Evolutionary conservation across 1,140 invertebrate genomes (phyloP), one percentile per base, ranked within the genome.

Genomic region (Microplitis mediator): DNA sequence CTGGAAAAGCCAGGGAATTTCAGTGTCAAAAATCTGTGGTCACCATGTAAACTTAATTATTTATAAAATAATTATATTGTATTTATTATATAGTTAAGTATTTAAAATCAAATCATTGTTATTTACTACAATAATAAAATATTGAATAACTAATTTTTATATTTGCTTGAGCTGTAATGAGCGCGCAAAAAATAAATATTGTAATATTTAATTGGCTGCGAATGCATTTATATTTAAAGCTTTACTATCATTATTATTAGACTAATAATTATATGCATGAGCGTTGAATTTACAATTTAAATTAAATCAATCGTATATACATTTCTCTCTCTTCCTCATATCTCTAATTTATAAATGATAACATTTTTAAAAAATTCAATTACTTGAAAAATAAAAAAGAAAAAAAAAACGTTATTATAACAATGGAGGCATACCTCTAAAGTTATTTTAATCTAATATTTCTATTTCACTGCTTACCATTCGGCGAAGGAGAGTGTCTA

Each of bases 401-500:
- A 64, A 39, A 68, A 56, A 62, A 64, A 45, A 13, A 39, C 16
- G 6, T n/a, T 23, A n/a, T 14, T 3, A 54, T 14, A 54, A 54
- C 13, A 39, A 14, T 16, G 2, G 63, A 51, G 32, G 32, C 14
- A 36, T 62, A 36, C 31, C 64, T 56, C 14, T 54, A 45, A 54
- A 63, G 34, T 52, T 73, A 71, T 76, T 71, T 74, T 76, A 74
- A 74, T 69, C 69, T 72, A 54, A 52, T 70, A 71, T 76, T 76
- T 74, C 75, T 74, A 72, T 76, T 76, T 74, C 72, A 74, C 79
- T 84, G 82, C 82, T 78, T 83, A 79, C 82, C 81, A 74, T 80
- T 79, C 77, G 74, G 75, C 78, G 72, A 82, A 84, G 82, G 82
- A 82, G 80, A 83, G 75, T 81, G 79, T 80, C 76, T 82, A 60